phyloP scores from a whole-genome alignment of 2,888 invertebrate species.

The Pilophorus perplexus region DNA sequence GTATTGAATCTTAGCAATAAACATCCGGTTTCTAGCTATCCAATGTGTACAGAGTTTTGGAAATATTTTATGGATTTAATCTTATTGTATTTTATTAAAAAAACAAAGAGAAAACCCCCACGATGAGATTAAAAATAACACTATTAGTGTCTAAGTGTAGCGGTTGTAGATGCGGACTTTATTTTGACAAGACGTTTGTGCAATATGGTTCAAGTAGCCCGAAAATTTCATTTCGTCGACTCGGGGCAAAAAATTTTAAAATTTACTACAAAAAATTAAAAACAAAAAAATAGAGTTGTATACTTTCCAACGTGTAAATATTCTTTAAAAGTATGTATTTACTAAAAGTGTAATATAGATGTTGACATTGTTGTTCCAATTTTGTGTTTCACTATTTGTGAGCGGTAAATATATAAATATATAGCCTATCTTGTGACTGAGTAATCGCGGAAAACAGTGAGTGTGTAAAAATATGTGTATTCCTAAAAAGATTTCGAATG shows the following conservation, averaged over 20 bases:
- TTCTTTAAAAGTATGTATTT: constrained; percentile 43
- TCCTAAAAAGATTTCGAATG: constrained; percentile 32
- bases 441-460: constrained; percentile 39
- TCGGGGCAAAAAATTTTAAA: constrained; percentile 15
- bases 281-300: constrained; percentile 18
- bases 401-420: constrained; percentile 44
- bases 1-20: constrained; percentile 45
- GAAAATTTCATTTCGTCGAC: neutral
- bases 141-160: constrained; percentile 45
- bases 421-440: constrained; percentile 45
- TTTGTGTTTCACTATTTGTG: constrained; percentile 47
- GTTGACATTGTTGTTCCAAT: constrained; percentile 47
- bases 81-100: constrained; percentile 45
- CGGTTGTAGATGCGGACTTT: constrained; percentile 35
- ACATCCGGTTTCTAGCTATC: constrained; percentile 37
- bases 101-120: constrained; percentile 27
- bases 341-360: constrained; percentile 48
- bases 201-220: constrained; percentile 41
- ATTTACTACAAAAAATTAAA: constrained; percentile 17
- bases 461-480: constrained; percentile 32
- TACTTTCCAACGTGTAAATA: constrained; percentile 50
- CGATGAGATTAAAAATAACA: constrained; percentile 43
- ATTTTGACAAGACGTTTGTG: constrained; percentile 43
- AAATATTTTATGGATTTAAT: constrained; percentile 45
- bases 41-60: constrained; percentile 44